Base-by-base conservation (phyloP, 2,797 vertebrate genomes). In the Alauda arvensis region DNA sequence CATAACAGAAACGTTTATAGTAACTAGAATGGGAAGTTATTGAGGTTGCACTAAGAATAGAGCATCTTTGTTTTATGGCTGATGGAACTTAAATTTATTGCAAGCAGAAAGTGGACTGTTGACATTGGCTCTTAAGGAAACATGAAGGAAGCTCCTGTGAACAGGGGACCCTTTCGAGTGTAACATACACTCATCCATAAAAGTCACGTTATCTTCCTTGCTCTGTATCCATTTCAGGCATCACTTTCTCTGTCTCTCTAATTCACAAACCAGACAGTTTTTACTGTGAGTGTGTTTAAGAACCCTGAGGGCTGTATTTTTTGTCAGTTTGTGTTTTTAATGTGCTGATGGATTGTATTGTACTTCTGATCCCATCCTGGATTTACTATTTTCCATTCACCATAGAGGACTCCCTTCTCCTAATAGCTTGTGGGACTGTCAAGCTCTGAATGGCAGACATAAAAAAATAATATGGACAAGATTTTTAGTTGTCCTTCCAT, bases 311-410 rank as follows among this genome's bases (percentile, higher is more conserved):
- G 61, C 67, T 23, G 3, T 88, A 85, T 76, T 91, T 93, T 94
- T 94, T 87, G 84, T 89, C 79, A 76, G 70, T 81, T 88, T 78
- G 59, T 93, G 81, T 80, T 93, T 93, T 87, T 85, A 93, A 63
- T 34, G 8, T 69, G 57, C 46, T 86, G 70, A 65, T 85, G 74
- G 52, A 76, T 85, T 78, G 28, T 57, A 61, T 34, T 87, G 53
- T 59, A 70, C 46, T 83, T 93, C 72, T 91, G 59, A 85, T 85
- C 51, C 31, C 39, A 55, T 20, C 23, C 20, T 77, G 72, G 51
- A 74, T 89, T 81, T 90, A 43, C 60, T 72, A 1, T 91, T 93
- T 95, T 79, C 79, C 53, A 33, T 79, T 92, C 29, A 83, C 63
- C 26, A 8, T 5, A 81, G 46, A 85, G 18, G 60, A 70, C 13